Evolutionary conservation across 1,140 invertebrate species (phyloP), one percentile per base, ranked within the genome.

Genomic region (Penaeus vannamei): DNA sequence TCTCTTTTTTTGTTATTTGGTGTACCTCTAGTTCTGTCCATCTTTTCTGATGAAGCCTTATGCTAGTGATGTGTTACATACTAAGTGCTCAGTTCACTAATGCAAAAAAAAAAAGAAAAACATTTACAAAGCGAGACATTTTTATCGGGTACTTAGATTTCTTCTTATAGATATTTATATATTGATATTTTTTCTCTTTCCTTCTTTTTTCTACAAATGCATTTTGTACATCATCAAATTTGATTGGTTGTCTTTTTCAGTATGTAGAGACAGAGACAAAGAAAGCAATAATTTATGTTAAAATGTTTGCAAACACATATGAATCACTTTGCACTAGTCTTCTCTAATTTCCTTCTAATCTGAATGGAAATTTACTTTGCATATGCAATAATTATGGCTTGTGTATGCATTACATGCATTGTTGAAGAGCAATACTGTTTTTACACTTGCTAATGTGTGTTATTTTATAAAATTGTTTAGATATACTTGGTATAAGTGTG

Each of bases 391-490:
- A 90, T 82, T 84, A 84, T 77, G 81, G 89, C 89, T 86, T 87
- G 89, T 84, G 64, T 86, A 87, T 87, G 89, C 89, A 84, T 81
- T 82, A 82, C 69, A 86, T 86, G 89, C 85, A 86, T 90, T 90
- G 72, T 85, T 84, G 60, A 84, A 86, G 61, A 86, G 85, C 85
- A 90, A 90, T 90, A 87, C 85, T 87, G 85, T 90, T 87, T 87
- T 83, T 90, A 90, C 85, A 87, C 72, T 87, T 81, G 76, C 82
- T 84, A 36, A 72, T 89, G 85, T 81, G 85, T 90, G 82, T 87
- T 87, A 85, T 87, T 90, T 87, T 90, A 87, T 90, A 90, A 53
- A 64, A 90, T 87, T 87, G 81, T 90, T 84, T 87, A 87, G 46
- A 69, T 90, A 77, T 85, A 80, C 66, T 42, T 87, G 42, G 59